A percentile compares a stretch with the other conserved stretches of the same genome.
phyloP scores from a whole-genome alignment of 2,113 vertebrate species.

The Papio anubis region DNA sequence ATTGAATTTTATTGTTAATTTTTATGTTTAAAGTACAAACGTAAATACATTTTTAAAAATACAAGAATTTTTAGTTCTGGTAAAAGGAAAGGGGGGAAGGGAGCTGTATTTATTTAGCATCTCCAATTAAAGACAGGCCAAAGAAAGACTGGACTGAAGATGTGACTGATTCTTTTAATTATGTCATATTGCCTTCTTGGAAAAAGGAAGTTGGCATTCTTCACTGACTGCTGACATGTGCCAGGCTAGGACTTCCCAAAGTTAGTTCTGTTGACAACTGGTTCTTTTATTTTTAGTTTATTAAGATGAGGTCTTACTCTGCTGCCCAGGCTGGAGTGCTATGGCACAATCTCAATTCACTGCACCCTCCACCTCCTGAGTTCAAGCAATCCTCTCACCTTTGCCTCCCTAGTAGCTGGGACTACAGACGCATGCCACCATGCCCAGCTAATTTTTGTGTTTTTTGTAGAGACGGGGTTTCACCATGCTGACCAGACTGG shows the following conservation, averaged over 20 bases:
- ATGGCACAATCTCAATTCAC: neutral
- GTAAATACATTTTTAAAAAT: neutral
- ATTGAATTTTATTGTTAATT: neutral
- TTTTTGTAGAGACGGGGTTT: neutral
- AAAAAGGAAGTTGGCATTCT: neutral
- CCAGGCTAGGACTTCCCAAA: neutral
- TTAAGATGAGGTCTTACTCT: neutral
- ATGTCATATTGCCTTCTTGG: neutral
- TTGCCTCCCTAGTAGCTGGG: neutral
- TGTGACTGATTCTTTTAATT: neutral
- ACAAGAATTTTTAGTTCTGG: neutral
- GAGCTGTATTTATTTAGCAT: neutral
- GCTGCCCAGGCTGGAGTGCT: neutral
- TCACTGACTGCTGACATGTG: neutral
- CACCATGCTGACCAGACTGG: neutral
- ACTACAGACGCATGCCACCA: neutral
- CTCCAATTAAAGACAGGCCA: neutral
- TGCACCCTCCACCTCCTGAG: neutral
- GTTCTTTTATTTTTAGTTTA: neutral
- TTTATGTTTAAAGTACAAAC: neutral
- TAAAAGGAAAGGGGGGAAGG: neutral
- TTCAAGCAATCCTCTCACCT: neutral
- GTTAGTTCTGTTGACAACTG: neutral
- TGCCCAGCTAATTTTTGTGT: neutral
- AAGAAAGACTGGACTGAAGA: neutral